Conservation (phyloP, 2,888 invertebrate species). For the Pristionchus entomophagus region DNA sequence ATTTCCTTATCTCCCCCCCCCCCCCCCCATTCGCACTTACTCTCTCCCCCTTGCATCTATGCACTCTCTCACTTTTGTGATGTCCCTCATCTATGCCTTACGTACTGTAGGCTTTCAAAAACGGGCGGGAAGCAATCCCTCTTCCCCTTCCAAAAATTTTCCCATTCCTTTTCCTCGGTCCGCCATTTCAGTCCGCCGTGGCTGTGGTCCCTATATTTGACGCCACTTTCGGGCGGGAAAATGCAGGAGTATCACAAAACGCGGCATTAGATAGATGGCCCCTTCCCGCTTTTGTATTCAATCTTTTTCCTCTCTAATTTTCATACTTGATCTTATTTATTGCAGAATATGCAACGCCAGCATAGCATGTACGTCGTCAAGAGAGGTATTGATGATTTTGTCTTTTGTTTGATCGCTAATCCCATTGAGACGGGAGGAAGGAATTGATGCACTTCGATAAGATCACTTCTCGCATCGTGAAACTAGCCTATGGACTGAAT, state of each 20-base stretch:
- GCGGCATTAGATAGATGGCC: too few relatives aligned
- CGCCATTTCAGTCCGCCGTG: not conserved
- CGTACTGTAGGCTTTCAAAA: too few relatives aligned
- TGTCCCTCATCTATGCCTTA: not conserved
- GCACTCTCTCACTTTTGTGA: not conserved
- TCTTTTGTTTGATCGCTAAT: not conserved
- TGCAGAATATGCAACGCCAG: constrained; percentile 67
- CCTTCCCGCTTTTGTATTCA: too few relatives aligned
- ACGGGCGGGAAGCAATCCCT: too few relatives aligned
- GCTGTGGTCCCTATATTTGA: too few relatives aligned
- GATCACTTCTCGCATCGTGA: constrained; percentile 94
- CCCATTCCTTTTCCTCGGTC: too few relatives aligned
- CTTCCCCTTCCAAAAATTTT: too few relatives aligned
- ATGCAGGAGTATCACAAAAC: too few relatives aligned
- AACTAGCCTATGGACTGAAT: constrained; percentile 94
- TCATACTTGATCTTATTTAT: too few relatives aligned
- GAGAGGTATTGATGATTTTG: constrained; percentile 53
- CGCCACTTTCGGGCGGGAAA: too few relatives aligned
- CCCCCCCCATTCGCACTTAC: not conserved
- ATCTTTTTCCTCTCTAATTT: too few relatives aligned
- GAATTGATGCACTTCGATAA: constrained; percentile 97
- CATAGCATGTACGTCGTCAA: constrained; percentile 67
- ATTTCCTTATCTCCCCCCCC: not conserved
- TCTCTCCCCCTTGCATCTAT: not conserved
- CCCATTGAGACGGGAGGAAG: constrained; percentile 83